Base-by-base conservation (phyloP, 1,140 invertebrate genomes). In the Diachasmimorpha longicaudata region DNA sequence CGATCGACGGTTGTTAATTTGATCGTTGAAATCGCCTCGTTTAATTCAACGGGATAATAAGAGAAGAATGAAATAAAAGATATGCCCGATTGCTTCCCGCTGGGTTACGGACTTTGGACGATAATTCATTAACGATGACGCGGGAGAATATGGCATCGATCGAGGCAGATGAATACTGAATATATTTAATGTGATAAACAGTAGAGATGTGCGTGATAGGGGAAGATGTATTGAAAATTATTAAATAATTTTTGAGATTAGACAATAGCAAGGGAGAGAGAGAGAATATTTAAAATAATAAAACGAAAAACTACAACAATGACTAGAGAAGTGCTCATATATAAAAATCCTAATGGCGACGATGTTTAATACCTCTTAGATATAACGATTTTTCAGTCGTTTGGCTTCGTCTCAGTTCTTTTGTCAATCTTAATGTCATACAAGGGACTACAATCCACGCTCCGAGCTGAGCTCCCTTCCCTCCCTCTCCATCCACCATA, bases 91-190 rank as follows among this genome's bases (percentile, higher is more conserved):
- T 63, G 67, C 67, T 44, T 75, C 78, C 78, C 63, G 74, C 78
- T 77, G 78, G 23, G 78, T 44, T 37, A 76, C 39, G 71, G 72
- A 69, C 75, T 79, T 79, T 68, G 78, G 69, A 77, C 70, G 78
- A 79, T 79, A 77, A 79, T 79, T 79, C 75, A 79, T 79, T 79
- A 79, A 79, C 75, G 78, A 79, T 79, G 78, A 79, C 78, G 75
- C 72, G 78, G 66, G 37, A 74, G 69, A 79, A 79, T 76, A 79
- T 76, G 58, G 63, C 70, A 75, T 72, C 70, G 48, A 63, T 39
- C 25, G 55, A 31, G 16, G 13, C 21, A 66, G 16, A 44, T 36
- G 23, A 42, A 19, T 9, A 31, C 63, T 44, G 39, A 19, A 37
- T 39, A 69, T 68, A 48, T 46, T 66, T 46, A 67, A 48, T 66